Percentiles rank a stretch among this genome's conserved stretches.
Evolutionary conservation across 1,140 invertebrate species (phyloP).

Genomic region (Belonocnema kinseyi): DNA sequence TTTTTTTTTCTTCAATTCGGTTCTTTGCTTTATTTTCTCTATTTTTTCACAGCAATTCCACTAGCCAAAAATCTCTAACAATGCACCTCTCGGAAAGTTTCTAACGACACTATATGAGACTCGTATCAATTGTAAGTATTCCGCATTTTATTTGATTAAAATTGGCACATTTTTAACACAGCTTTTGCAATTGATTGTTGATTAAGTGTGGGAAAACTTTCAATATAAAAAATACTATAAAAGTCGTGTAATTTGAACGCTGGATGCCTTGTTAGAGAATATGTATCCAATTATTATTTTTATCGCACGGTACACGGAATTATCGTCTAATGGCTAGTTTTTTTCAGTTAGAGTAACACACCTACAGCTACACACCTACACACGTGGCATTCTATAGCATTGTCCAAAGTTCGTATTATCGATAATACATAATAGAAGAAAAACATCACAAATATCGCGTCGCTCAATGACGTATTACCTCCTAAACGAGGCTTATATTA

Average conservation of each 20-base stretch:
- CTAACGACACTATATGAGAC: not conserved
- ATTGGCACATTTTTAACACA: constrained; percentile 24
- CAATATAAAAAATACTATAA: constrained; percentile 13
- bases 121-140: too few species aligned
- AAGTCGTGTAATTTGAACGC: not conserved
- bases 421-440: constrained; percentile 3
- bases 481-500: constrained; percentile 11
- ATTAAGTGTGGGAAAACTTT: not conserved
- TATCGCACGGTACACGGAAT: constrained; percentile 10
- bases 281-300: not conserved
- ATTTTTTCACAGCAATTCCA: not conserved
- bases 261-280: constrained; percentile 11
- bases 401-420: not conserved
- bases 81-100: not conserved
- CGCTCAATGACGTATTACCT: not conserved
- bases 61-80: constrained; percentile 6
- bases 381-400: constrained; percentile 9
- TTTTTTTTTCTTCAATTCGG: constrained; percentile 31
- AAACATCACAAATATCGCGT: constrained; percentile 19
- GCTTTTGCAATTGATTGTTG: not conserved
- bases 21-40: constrained; percentile 17
- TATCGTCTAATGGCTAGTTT: constrained; percentile 16
- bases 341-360: not conserved
- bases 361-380: not conserved
- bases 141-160: not conserved